Evolutionary conservation across 2,797 vertebrate species (phyloP).

Genomic region (Intellagama lesueurii): DNA sequence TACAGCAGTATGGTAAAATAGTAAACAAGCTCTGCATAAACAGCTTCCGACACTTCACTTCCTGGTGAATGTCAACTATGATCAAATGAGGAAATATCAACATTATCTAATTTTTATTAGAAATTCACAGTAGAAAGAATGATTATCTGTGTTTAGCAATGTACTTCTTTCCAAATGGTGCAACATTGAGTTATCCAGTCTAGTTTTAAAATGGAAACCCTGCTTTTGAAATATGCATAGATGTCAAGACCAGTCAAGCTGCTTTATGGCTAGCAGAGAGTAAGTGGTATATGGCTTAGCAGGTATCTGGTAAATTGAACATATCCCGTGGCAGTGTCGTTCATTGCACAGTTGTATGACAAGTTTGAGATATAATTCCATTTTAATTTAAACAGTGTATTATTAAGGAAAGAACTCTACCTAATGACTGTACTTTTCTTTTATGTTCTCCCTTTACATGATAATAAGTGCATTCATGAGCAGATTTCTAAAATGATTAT

Average conservation of each 20-base stretch:
- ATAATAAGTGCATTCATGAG: constrained; percentile 15
- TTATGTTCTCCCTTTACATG: not conserved
- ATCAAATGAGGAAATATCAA: not conserved
- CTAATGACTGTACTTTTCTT: constrained; percentile 34
- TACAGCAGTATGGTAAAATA: not conserved
- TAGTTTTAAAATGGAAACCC: not conserved
- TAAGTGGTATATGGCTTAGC: not conserved
- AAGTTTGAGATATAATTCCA: constrained; percentile 3
- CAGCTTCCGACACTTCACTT: not conserved
- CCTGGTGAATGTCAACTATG: not conserved
- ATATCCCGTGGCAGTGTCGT: not conserved
- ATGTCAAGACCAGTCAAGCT: not conserved
- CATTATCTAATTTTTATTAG: not conserved
- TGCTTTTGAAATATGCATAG: not conserved
- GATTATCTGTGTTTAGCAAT: not conserved
- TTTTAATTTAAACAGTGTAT: constrained; percentile 6
- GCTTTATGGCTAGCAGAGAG: fast-evolving
- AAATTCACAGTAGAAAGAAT: not conserved
- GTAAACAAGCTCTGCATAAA: not conserved
- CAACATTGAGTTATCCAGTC: not conserved
- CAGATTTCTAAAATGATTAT: constrained; percentile 1
- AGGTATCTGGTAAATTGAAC: not conserved
- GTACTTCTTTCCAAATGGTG: fast-evolving
- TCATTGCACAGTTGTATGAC: not conserved
- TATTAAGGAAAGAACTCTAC: constrained; percentile 16